Evolutionary conservation across 30 jellyfish, hydroid and myxozoan genomes (phyloP), one percentile per base, ranked within the genome.

Genomic region (Catostylus mosaicus): DNA sequence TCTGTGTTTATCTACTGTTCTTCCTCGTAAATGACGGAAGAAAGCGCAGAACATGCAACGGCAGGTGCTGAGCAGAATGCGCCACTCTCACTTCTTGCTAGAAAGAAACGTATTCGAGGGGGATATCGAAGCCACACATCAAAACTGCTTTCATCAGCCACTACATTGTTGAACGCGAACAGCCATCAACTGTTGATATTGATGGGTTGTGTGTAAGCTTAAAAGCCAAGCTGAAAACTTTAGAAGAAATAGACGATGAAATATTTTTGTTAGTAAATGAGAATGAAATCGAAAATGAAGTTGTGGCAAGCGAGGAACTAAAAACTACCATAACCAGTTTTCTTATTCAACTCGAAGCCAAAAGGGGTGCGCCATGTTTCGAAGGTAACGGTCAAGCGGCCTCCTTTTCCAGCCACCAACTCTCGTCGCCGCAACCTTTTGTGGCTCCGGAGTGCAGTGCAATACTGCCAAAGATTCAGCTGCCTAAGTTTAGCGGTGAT

Each of bases 401-500:
- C 12, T 10, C 19, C 51, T 26, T 23, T 6, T 23, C 11, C 27
- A 31, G n/a, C 11, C 51, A 47, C 4, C 12, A 12, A n/a, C 22
- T 11, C 11, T 4, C 77, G 4, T n/a, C 51, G 19, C 32, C 50
- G 27, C 38, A 24, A 14, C 52, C 51, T n/a, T 6, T 5, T 22
- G n/a, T n/a, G 19, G 51, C 11, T n/a, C 11, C 50, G 8, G 77
- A 22, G 12, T 8, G 19, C 51, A 12, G 38, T 65, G 20, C 64
- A 9, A 72, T 36, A 27, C 70, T 75, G 3, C 87, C 87, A 6
- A 56, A 51, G 63, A 35, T 75, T 3, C 35, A 51, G 3, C 40
- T 75, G 10, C 60, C 62, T 16, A 75, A 52, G 37, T 75, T 12
- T 48, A 30, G 32, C 18, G 87, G 87, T 20, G 87, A 75, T 78